phyloP scores from a whole-genome alignment of 2,113 vertebrate species.

The Halichoerus grypus region DNA sequence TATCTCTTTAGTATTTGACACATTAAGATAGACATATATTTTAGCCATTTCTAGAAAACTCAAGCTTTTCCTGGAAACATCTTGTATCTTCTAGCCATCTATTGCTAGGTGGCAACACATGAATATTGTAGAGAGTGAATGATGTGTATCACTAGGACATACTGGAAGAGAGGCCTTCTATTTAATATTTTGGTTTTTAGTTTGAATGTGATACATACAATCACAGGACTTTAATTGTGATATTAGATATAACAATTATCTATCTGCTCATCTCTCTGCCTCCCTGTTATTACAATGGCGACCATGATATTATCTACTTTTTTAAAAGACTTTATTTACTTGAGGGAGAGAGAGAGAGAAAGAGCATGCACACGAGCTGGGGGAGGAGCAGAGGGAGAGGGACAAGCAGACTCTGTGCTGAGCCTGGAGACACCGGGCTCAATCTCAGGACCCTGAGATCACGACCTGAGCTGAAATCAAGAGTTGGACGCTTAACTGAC shows the following conservation, averaged over 20 bases:
- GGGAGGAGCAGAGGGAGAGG: neutral
- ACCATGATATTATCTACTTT: neutral
- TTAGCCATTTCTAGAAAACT: conserved; percentile 34
- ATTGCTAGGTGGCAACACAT: neutral
- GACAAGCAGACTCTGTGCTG: neutral
- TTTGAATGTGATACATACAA: neutral
- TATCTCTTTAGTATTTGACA: neutral
- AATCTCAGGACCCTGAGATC: neutral
- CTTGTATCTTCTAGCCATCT: neutral
- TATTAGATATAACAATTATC: neutral
- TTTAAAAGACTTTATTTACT: neutral
- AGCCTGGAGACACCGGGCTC: neutral
- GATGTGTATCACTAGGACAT: neutral
- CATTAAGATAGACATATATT: neutral
- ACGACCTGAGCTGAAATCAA: neutral
- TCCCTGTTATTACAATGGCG: neutral
- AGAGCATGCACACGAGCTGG: neutral
- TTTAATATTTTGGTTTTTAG: conserved; percentile 34
- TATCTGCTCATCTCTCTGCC: neutral
- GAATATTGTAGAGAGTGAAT: neutral
- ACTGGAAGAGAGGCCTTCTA: neutral
- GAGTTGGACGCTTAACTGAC: neutral
- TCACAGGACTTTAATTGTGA: neutral
- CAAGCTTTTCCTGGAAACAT: neutral
- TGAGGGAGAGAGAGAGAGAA: neutral